Evolutionary conservation across 2,797 vertebrate genomes (phyloP).

Genomic region (Enteromius fasciolatus): DNA sequence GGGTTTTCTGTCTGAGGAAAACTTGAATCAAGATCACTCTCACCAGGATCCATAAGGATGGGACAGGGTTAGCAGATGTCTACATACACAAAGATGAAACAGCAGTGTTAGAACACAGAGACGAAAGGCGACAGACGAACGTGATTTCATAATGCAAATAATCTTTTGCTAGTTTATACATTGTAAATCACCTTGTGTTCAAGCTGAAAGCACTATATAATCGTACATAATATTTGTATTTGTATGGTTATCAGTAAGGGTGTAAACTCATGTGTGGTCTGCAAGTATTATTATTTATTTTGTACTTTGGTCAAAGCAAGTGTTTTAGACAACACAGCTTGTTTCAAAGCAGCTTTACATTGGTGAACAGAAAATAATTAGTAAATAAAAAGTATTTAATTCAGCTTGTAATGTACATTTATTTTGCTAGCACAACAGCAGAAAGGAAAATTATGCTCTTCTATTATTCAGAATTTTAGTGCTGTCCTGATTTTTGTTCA

Average conservation of each 20-base stretch:
- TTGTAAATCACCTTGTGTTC: background rate
- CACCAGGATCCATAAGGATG: conserved; percentile 82
- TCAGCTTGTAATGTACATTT: background rate
- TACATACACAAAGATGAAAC: conserved; percentile 35
- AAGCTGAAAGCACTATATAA: background rate
- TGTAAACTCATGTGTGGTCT: background rate
- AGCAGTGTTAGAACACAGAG: conserved; percentile 5
- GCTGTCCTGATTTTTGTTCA: background rate
- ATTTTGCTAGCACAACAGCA: background rate
- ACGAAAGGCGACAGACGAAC: background rate
- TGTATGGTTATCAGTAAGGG: background rate
- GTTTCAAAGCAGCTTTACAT: background rate
- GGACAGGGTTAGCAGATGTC: conserved; percentile 49
- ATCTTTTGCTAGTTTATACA: too few species aligned
- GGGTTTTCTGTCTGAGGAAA: conserved; percentile 86
- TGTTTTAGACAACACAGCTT: background rate
- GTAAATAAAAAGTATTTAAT: background rate
- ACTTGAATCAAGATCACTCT: conserved; percentile 85
- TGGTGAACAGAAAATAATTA: background rate
- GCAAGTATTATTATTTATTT: background rate
- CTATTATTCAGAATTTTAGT: background rate
- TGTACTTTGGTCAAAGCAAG: background rate
- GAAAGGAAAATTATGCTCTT: background rate
- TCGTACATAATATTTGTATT: background rate
- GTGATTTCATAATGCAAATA: background rate